Base-by-base conservation (phyloP, 2,113 vertebrate species). In the Cheilinus undulatus region DNA sequence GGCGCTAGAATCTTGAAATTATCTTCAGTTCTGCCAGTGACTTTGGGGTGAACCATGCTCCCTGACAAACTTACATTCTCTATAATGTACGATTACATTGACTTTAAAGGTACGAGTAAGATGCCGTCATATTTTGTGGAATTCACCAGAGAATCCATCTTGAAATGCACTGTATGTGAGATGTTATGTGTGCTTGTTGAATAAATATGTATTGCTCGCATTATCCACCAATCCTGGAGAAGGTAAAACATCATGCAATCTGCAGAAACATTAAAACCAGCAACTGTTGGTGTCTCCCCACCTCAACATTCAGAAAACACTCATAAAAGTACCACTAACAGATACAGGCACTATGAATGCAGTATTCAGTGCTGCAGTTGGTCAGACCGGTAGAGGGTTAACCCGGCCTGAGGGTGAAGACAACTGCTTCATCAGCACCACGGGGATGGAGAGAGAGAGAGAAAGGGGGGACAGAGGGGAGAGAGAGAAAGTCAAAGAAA, bases 351-450 rank as follows among this genome's bases (percentile, higher is more conserved):
- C n/a, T n/a, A 36, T 26, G 45, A 50, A 48, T 62, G 40, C 69
- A 43, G 45, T 9, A 58, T 83, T 60, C 52, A 45, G 63, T 58
- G 12, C 66, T 61, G 69, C 62, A 36, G 53, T 49, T 43, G 53
- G 42, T 40, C 52, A 26, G 60, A 69, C 50, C 72, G 81, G 87
- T 90, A 76, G 75, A 32, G 54, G 78, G 86, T 82, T 69, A 84
- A 73, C 59, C 27, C 70, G 50, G 80, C 73, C 19, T 20, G 71
- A n/a, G 77, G 67, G 60, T 54, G 34, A 83, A 32, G 54, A 57
- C 10, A 48, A 61, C 67, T 82, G 82, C 84, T 80, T 86, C 81
- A 87, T 90, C 88, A 90, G 86, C 86, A 87, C 78, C 84, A 62
- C 54, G 4, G 82, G 81, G 84, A 73, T 43, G 76, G 20, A 78